Evolutionary conservation across 2,888 invertebrate genomes (phyloP).

Genomic region (Caenorhabditis virilis): DNA sequence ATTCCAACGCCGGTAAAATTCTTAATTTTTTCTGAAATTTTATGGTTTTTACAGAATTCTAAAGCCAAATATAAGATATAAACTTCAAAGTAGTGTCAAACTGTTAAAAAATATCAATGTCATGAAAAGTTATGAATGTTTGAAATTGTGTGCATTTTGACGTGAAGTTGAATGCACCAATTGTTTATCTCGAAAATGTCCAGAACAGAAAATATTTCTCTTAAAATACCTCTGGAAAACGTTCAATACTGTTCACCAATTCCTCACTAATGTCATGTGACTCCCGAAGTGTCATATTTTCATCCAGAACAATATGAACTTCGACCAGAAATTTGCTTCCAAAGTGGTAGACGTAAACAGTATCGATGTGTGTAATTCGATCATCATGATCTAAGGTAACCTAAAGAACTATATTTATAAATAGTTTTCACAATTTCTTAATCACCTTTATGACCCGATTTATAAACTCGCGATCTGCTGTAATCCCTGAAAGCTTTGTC

Average conservation of each 20-base stretch:
- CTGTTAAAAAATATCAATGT: too few relatives aligned
- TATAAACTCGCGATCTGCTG: slow-evolving; percentile 11
- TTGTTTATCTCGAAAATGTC: too few relatives aligned
- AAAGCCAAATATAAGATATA: too few relatives aligned
- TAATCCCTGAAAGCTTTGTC: slow-evolving; percentile 36
- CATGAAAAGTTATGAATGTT: too few relatives aligned
- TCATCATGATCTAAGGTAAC: slow-evolving; percentile 62
- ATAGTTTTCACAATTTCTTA: too few relatives aligned
- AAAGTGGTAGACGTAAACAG: slow-evolving; percentile 72
- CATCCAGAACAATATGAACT: slow-evolving; percentile 70
- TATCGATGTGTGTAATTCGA: slow-evolving; percentile 69
- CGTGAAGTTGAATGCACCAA: too few relatives aligned
- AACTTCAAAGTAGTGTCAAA: too few relatives aligned
- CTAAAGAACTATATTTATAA: background rate
- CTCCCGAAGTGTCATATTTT: slow-evolving; percentile 69
- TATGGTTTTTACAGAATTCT: too few relatives aligned
- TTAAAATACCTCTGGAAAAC: slow-evolving; percentile 67
- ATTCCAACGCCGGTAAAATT: background rate
- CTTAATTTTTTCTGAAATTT: too few relatives aligned
- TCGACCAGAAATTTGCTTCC: slow-evolving; percentile 71
- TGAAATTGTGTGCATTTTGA: too few relatives aligned
- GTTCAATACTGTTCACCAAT: slow-evolving; percentile 71
- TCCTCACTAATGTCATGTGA: slow-evolving; percentile 72
- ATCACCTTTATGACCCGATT: slow-evolving; percentile 65
- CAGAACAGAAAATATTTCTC: too few relatives aligned